Conservation (phyloP, 2,888 invertebrate genomes). For the Heliconius sara region DNA sequence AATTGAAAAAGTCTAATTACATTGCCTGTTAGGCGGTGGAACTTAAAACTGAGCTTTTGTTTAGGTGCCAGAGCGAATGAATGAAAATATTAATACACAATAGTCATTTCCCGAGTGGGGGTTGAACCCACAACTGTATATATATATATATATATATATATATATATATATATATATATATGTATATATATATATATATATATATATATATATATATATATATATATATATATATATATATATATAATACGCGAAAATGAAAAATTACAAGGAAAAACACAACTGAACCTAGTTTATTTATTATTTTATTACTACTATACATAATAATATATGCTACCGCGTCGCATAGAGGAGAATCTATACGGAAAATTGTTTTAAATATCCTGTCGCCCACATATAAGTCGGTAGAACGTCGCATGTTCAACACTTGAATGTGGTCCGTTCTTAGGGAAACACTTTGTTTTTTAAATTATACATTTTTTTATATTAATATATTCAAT, state of each 20-base stretch:
- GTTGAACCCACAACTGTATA: no score
- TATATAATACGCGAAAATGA: not conserved
- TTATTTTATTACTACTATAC: constrained; percentile 3
- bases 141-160: no score
- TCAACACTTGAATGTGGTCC: constrained; percentile 23
- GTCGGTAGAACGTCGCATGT: not conserved
- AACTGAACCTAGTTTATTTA: not conserved
- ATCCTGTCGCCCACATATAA: constrained; percentile 39
- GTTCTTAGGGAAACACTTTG: constrained; percentile 10
- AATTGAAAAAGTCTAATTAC: no score
- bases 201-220: no score
- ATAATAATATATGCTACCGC: constrained; percentile 3
- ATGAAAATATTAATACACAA: no score
- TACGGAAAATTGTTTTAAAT: constrained; percentile 28
- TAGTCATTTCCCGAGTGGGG: no score
- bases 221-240: no score
- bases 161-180: no score
- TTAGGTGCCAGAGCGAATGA: no score
- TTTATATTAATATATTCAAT: not conserved
- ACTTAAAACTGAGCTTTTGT: no score
- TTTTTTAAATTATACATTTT: not conserved
- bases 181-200: no score
- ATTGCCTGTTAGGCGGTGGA: no score
- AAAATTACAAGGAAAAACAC: not conserved
- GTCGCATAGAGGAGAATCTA: not conserved